Evolutionary conservation across 2,797 vertebrate species (phyloP).

Genomic region (Tachyglossus aculeatus): DNA sequence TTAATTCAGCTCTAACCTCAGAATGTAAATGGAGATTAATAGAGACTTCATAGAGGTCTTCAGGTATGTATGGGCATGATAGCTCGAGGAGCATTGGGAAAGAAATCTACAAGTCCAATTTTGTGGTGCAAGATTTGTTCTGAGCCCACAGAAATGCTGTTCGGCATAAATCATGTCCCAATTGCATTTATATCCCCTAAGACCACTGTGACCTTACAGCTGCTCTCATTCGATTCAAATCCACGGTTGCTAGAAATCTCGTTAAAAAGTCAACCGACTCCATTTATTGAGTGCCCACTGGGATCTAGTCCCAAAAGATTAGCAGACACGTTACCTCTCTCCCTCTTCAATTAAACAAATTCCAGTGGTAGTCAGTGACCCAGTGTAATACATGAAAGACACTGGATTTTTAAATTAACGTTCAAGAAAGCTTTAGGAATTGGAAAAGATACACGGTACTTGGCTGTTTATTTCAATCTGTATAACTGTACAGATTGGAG

Average conservation of each 20-base stretch:
- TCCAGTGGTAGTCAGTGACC: no score
- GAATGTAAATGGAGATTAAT: no score
- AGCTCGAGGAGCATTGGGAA: not conserved
- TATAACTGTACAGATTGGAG: no score
- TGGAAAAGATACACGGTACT: no score
- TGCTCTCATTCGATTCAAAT: slow-evolving; percentile 23
- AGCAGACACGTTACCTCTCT: not conserved
- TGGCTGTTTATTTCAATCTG: no score
- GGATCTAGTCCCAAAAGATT: no score
- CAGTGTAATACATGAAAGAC: no score
- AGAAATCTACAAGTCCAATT: not conserved
- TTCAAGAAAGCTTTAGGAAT: no score
- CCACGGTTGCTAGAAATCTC: not conserved
- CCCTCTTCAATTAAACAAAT: slow-evolving; percentile 3
- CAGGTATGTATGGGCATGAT: not conserved
- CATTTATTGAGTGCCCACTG: no score
- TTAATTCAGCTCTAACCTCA: no score
- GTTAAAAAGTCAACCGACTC: not conserved
- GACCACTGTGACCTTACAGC: slow-evolving; percentile 4
- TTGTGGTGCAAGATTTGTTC: slow-evolving; percentile 9
- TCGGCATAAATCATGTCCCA: slow-evolving; percentile 1
- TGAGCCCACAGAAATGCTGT: slow-evolving; percentile 8
- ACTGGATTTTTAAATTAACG: no score
- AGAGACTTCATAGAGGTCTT: no score
- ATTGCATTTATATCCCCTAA: slow-evolving; percentile 8